These are phyloP conservation scores for Cosmia pyralina DNA, from an alignment of 2,888 invertebrate genomes.

Conservation along the genomic window DNA sequence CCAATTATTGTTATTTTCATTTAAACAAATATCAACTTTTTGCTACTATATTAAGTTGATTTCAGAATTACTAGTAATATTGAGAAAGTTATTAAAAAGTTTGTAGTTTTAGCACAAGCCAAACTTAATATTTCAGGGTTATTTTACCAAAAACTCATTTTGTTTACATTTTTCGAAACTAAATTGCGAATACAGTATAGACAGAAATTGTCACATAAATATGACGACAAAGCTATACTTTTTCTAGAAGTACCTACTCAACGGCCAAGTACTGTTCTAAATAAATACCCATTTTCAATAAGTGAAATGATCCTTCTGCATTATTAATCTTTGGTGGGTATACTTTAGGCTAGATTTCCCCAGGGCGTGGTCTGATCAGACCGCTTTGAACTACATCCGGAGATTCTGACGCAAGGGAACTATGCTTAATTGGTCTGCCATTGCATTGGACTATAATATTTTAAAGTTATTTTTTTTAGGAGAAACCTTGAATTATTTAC, in stretches of 20 bases:
- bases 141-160: neutral
- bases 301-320: constrained; percentile 30
- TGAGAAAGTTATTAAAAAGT: neutral
- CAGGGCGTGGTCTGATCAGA: constrained; percentile 29
- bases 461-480: neutral
- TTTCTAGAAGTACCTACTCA: neutral
- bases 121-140: neutral
- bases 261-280: neutral
- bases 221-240: neutral
- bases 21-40: neutral
- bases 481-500: neutral
- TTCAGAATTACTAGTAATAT: neutral
- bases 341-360: constrained; percentile 51
- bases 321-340: neutral
- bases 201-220: neutral
- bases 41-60: neutral
- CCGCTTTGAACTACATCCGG: constrained; percentile 24
- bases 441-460: neutral
- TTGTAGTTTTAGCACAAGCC: neutral
- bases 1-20: too few relatives aligned
- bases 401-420: constrained; percentile 20
- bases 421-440: constrained; percentile 35
- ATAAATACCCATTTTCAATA: neutral
- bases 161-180: neutral
- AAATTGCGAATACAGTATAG: neutral